Conservation (phyloP, 2,888 invertebrate genomes). For the Limulus polyphemus region DNA sequence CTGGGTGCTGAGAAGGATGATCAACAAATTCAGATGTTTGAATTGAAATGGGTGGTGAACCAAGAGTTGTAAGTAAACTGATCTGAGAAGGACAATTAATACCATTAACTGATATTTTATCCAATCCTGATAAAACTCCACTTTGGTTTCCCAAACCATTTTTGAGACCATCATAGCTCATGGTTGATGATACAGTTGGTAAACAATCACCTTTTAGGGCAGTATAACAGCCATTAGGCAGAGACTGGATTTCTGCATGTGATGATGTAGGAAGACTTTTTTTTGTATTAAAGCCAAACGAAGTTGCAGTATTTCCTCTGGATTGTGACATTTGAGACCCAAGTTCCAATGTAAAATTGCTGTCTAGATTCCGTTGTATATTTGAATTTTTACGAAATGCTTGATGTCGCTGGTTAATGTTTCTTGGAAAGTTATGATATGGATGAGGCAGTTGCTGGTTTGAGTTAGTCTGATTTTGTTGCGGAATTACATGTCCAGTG, state of each 20-base stretch:
- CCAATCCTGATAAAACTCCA: constrained; percentile 9
- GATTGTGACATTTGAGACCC: too few relatives aligned
- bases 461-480: too few relatives aligned
- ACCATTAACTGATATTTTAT: constrained; percentile 6
- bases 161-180: not conserved
- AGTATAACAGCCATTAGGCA: constrained; percentile 1
- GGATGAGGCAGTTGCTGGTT: constrained; percentile 5
- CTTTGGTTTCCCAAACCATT: not conserved
- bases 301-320: too few relatives aligned
- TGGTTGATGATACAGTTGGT: not conserved
- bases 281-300: too few relatives aligned
- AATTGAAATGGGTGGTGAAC: constrained; percentile 5
- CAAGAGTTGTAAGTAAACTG: constrained; percentile 7
- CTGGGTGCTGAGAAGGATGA: constrained; percentile 15
- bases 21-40: constrained; percentile 15
- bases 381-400: constrained; percentile 3
- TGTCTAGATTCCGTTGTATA: too few relatives aligned
- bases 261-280: too few relatives aligned
- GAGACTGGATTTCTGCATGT: constrained; percentile 3
- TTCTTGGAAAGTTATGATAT: constrained; percentile 22
- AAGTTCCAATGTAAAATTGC: too few relatives aligned
- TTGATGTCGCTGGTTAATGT: constrained; percentile 17
- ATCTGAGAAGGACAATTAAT: constrained; percentile 12
- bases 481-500: too few relatives aligned
- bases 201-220: not conserved